These are phyloP conservation scores for Cepaea hortensis DNA, from an alignment of 2,888 invertebrate genomes.

Conservation along the genomic window DNA sequence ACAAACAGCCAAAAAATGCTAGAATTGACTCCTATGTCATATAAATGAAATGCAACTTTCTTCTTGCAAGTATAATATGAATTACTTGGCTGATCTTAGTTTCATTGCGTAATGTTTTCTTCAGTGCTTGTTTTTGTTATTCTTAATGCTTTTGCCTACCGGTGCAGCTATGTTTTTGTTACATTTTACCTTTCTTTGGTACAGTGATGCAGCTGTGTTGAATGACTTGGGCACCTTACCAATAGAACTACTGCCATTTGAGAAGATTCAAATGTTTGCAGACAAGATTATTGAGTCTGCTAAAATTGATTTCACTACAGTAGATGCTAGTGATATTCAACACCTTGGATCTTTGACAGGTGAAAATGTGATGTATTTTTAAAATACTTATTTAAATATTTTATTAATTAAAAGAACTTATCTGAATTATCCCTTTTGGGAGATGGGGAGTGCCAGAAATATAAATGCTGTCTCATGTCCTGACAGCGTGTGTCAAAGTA, in stretches of 20 bases:
- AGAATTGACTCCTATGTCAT: too few relatives aligned
- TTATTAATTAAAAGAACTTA: too few relatives aligned
- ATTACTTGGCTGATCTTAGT: not conserved
- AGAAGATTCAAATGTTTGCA: conserved; percentile 7
- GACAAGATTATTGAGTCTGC: conserved; percentile 19
- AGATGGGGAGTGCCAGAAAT: too few relatives aligned
- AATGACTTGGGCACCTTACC: not conserved
- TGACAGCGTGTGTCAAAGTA: too few relatives aligned
- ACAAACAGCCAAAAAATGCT: too few relatives aligned
- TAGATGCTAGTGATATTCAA: not conserved
- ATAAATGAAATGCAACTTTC: too few relatives aligned
- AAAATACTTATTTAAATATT: too few relatives aligned
- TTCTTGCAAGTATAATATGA: too few relatives aligned
- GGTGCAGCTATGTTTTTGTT: not conserved
- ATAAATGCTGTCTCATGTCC: too few relatives aligned
- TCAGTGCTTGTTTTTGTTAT: not conserved
- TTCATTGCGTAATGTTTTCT: not conserved
- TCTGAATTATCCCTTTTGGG: too few relatives aligned
- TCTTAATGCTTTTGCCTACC: not conserved
- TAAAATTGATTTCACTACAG: not conserved
- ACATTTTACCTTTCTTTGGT: not conserved
- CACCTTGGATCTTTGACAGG: conserved; percentile 3
- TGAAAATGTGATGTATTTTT: not conserved
- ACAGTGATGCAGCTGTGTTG: conserved; percentile 7
- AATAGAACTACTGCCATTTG: not conserved